Evolutionary conservation across 2,797 vertebrate genomes (phyloP).

Genomic region (Hypotaenidia philippensis): DNA sequence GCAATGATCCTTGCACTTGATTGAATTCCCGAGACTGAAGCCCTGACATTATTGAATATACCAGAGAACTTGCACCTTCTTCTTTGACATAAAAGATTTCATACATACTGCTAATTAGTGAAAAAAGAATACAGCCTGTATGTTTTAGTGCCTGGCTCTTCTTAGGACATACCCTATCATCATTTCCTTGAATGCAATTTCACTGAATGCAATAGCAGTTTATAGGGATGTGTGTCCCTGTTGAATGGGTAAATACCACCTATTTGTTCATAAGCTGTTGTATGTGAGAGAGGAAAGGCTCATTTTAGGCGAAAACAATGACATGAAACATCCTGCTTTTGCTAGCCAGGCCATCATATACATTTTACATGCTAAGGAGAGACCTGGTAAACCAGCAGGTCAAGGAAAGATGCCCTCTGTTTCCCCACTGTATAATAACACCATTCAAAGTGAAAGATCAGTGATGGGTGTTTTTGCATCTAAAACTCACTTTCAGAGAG

Average conservation of each 20-base stretch:
- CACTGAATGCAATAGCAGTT: background rate
- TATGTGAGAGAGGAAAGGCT: background rate
- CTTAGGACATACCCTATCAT: background rate
- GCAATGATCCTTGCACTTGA: background rate
- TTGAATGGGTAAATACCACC: background rate
- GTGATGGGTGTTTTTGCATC: background rate
- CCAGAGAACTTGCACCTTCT: background rate
- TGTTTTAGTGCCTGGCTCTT: background rate
- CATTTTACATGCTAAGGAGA: slow-evolving; percentile 15
- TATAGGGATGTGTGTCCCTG: background rate
- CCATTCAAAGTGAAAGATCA: slow-evolving; percentile 16
- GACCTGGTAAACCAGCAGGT: background rate
- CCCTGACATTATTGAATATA: background rate
- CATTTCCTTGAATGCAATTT: background rate
- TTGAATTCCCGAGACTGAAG: background rate
- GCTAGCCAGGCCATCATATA: background rate
- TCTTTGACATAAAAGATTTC: background rate
- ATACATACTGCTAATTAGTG: background rate
- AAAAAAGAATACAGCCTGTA: background rate
- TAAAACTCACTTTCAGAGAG: slow-evolving; percentile 10
- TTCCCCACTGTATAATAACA: background rate
- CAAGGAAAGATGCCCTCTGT: background rate
- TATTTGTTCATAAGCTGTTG: background rate
- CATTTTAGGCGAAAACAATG: background rate
- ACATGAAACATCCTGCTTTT: background rate